Base-by-base conservation (phyloP, 37 sponge, comb jelly and placozoan species). In the Eunapius fragilis region DNA sequence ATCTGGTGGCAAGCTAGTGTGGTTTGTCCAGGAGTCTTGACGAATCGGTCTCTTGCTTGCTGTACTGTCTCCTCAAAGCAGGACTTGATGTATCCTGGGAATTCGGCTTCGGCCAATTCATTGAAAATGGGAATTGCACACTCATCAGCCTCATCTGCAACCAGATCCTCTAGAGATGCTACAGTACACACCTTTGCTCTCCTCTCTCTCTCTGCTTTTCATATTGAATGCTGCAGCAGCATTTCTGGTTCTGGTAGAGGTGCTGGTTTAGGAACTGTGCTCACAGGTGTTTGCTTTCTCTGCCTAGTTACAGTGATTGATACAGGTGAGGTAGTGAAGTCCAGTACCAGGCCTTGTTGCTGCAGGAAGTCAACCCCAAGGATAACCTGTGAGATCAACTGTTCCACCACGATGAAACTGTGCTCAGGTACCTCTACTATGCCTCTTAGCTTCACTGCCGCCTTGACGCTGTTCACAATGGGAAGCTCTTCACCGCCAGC, bases 281-380 rank as follows among this genome's bases (percentile, higher is more conserved):
- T 41, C 41, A 41, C 41, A 41, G 41, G 41, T 41, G 41, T 41
- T 41, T 41, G 41, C 41, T 6, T 41, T 41, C 41, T n/a, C n/a
- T n/a, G n/a, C n/a, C n/a, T n/a, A n/a, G n/a, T n/a, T 41, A 41
- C 41, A 41, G 41, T 41, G 41, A 41, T 6, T 41, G 41, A 41
- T 41, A 41, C 41, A 41, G 41, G 41, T 41, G 41, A 41, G 41
- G 41, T 41, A 41, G 41, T 41, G 41, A 41, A 41, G 49, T 86
- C 67, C 36, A 79, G 47, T 25, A 79, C 27, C 19, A 86, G 37
- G 13, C 25, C 67, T 35, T 80, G 31, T 27, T 37, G 69, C 11
- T 78, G 73, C 31, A 81, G 26, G 67, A 87, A 92, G 80, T 92
- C 88, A 37, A 87, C 76, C 27, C 92, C n/a, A n/a, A n/a, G n/a